Conservation (phyloP, 1,140 invertebrate species). For the Colletes latitarsis region DNA sequence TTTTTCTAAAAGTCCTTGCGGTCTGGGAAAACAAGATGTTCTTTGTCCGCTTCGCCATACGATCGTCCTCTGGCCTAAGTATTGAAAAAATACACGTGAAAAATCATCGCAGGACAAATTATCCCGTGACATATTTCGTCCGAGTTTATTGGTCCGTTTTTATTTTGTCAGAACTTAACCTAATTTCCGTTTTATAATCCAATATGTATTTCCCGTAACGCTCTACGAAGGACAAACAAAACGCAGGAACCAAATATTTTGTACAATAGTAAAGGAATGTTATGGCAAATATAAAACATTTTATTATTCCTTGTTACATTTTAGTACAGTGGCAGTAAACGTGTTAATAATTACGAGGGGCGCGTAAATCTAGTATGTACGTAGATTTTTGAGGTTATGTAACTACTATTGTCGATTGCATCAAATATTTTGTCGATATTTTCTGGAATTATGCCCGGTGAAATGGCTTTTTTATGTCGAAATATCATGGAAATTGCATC, state of each 20-base stretch:
- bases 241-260: too few relatives aligned
- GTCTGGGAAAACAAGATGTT: constrained; percentile 36
- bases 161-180: not conserved
- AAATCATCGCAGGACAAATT: not conserved
- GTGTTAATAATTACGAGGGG: too few relatives aligned
- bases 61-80: not conserved
- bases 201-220: not conserved
- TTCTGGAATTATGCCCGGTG: not conserved
- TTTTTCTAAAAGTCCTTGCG: constrained; percentile 37
- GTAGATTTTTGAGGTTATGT: constrained; percentile 1
- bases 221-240: too few relatives aligned
- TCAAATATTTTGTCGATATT: not conserved
- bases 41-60: not conserved
- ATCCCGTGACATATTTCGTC: not conserved
- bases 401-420: not conserved
- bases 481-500: not conserved
- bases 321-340: too few relatives aligned
- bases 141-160: too few relatives aligned
- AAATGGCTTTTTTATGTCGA: not conserved
- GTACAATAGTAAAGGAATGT: too few relatives aligned
- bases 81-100: not conserved
- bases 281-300: too few relatives aligned
- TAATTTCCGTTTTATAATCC: not conserved
- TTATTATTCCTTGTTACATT: too few relatives aligned
- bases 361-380: too few relatives aligned